Evolutionary conservation across 2,113 vertebrate genomes (phyloP).

Genomic region (Thunnus thynnus): DNA sequence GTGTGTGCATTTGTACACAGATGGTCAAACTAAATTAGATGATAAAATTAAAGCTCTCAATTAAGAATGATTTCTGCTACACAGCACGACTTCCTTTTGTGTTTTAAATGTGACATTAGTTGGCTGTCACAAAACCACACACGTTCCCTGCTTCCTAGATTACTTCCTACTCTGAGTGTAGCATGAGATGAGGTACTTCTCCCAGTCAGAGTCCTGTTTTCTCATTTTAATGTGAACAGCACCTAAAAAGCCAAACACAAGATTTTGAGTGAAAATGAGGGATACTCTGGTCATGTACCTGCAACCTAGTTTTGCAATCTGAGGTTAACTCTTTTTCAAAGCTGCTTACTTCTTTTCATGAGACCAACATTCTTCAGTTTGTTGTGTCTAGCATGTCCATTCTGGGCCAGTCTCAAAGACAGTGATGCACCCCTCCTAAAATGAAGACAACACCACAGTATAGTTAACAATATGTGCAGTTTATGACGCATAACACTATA

Average conservation of each 20-base stretch:
- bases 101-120: neutral
- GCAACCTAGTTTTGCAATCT: constrained; percentile 19
- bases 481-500: neutral
- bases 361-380: constrained; percentile 44
- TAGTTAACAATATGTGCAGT: neutral
- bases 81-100: neutral
- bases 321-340: neutral
- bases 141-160: neutral
- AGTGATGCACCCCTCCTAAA: constrained; percentile 81
- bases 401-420: constrained; percentile 81
- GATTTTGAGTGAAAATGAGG: neutral
- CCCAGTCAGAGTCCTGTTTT: constrained; percentile 69
- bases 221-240: constrained; percentile 25
- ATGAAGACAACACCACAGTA: neutral
- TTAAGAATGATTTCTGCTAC: neutral
- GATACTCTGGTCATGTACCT: neutral
- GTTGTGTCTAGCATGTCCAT: constrained; percentile 78
- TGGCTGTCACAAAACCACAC: neutral
- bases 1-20: neutral
- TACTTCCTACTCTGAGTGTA: constrained; percentile 65
- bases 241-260: constrained; percentile 44
- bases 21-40: neutral
- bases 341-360: constrained; percentile 69
- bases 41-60: neutral
- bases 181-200: constrained; percentile 77